Conservation (phyloP, 2,888 invertebrate species). For the Lasioglossum villosulum region DNA sequence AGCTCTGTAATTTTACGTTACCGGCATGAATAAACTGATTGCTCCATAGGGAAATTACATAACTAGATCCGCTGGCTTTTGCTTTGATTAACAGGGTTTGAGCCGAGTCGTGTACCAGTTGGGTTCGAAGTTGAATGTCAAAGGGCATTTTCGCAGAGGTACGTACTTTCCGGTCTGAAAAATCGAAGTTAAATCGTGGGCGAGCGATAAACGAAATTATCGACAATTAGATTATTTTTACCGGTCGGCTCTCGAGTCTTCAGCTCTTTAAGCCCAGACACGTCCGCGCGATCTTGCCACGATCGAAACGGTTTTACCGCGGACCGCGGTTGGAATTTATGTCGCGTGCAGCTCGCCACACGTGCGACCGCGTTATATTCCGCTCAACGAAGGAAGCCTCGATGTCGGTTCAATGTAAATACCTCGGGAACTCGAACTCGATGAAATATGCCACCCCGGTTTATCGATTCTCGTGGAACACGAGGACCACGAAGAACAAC, state of each 20-base stretch:
- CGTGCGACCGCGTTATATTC: slow-evolving; percentile 36
- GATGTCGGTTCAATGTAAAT: slow-evolving; percentile 30
- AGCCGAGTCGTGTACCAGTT: background rate
- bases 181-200: background rate
- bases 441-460: background rate
- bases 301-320: slow-evolving; percentile 38
- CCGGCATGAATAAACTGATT: background rate
- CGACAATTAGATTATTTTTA: background rate
- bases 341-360: slow-evolving; percentile 47
- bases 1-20: background rate
- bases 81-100: background rate
- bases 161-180: background rate
- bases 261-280: slow-evolving; percentile 15
- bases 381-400: slow-evolving; percentile 1
- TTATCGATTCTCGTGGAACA: background rate
- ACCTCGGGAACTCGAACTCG: background rate
- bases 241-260: background rate
- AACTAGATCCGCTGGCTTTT: background rate
- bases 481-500: background rate
- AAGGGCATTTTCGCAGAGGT: background rate
- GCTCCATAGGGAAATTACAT: background rate
- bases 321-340: slow-evolving; percentile 49
- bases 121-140: background rate
- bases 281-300: background rate
- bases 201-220: background rate